Conservation (phyloP, 1,140 invertebrate genomes). For the Elysia chlorotica region DNA sequence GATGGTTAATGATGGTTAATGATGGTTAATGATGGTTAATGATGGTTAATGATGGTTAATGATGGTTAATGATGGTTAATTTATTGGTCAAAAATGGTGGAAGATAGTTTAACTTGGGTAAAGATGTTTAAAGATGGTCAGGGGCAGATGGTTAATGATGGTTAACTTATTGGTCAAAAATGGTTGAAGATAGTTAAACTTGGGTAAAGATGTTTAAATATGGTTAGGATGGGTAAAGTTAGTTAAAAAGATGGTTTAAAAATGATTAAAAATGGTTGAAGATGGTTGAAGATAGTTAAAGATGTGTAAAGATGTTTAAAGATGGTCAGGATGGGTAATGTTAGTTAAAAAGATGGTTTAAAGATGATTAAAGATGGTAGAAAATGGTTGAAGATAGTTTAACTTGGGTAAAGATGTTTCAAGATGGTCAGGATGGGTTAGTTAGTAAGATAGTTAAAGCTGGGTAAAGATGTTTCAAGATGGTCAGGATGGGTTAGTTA, state of each 20-base stretch:
- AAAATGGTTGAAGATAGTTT: not conserved
- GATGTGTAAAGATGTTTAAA: not conserved
- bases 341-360: constrained; percentile 2
- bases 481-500: too few species aligned
- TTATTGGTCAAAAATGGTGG: too few species aligned
- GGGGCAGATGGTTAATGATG: too few species aligned
- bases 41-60: not conserved
- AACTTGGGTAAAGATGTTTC: not conserved
- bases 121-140: too few species aligned
- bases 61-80: too few species aligned
- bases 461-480: not conserved
- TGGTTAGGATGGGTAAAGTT: too few species aligned
- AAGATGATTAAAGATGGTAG: too few species aligned
- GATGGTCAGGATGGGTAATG: too few species aligned
- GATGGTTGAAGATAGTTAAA: not conserved
- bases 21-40: too few species aligned
- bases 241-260: constrained; percentile 2
- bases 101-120: not conserved
- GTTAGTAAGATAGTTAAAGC: not conserved
- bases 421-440: too few species aligned
- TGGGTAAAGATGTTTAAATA: not conserved
- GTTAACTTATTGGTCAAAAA: not conserved
- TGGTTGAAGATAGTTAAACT: not conserved
- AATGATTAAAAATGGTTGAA: too few species aligned
- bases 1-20: not conserved